phyloP scores from a whole-genome alignment of 1,140 invertebrate species.

The Halesus radiatus region DNA sequence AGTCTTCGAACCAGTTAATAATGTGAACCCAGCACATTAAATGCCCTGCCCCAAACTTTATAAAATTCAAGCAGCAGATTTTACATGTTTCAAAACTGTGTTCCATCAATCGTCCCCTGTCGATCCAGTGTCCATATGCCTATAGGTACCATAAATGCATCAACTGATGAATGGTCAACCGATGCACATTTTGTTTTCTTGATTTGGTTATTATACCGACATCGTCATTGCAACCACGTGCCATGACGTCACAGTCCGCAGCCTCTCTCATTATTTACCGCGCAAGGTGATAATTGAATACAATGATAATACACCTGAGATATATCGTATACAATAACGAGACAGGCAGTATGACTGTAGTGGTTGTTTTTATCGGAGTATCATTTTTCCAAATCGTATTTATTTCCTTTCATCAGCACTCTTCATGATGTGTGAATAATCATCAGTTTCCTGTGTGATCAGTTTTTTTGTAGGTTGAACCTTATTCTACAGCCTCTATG shows the following conservation, averaged over 20 bases:
- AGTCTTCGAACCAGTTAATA: no score
- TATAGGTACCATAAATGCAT: background rate
- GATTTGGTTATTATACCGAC: background rate
- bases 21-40: no score
- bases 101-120: no score
- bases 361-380: background rate
- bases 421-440: background rate
- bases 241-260: background rate
- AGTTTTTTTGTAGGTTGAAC: no score
- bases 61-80: no score
- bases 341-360: background rate
- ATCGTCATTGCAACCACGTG: background rate
- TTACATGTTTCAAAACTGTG: no score
- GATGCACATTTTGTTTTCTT: background rate
- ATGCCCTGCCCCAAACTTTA: no score
- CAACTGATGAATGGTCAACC: no score
- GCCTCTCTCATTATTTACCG: constrained; percentile 4
- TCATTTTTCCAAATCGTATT: background rate
- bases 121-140: no score
- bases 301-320: background rate
- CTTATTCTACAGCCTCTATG: no score
- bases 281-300: constrained; percentile 9
- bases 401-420: background rate
- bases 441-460: no score
- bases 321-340: background rate